phyloP scores from a whole-genome alignment of 2,797 vertebrate species.

The Rhinogobio ventralis region DNA sequence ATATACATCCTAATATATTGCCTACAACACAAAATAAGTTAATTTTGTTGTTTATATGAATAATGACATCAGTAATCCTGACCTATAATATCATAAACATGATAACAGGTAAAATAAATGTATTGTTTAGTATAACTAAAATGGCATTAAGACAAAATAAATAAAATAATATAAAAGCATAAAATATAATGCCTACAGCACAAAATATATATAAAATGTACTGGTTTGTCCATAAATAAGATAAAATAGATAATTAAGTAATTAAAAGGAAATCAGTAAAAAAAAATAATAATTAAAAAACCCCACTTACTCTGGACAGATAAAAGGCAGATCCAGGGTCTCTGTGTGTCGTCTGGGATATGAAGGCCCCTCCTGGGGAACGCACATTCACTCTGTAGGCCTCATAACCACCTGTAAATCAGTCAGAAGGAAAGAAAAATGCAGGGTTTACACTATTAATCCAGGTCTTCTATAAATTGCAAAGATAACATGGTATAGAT shows the following conservation, averaged over 20 bases:
- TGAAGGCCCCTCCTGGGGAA: conserved; percentile 80
- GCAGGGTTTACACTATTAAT: background rate
- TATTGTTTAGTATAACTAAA: too few relatives aligned
- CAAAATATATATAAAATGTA: too few relatives aligned
- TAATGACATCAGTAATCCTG: background rate
- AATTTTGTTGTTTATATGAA: background rate
- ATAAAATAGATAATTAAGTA: too few relatives aligned
- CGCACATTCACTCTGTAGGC: conserved; percentile 72
- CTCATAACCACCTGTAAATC: conserved; percentile 74
- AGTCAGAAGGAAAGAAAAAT: background rate
- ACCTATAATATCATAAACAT: background rate
- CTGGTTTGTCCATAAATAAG: too few relatives aligned
- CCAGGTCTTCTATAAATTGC: background rate
- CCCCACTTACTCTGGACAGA: conserved; percentile 84
- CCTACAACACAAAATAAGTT: background rate
- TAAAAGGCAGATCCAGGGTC: conserved; percentile 83
- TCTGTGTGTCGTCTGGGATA: conserved; percentile 76
- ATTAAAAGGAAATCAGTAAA: background rate
- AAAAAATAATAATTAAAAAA: too few relatives aligned
- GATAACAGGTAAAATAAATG: too few relatives aligned
- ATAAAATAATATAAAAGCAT: too few relatives aligned
- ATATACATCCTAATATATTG: background rate
- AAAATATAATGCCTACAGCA: too few relatives aligned
- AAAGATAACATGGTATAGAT: background rate
- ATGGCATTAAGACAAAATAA: too few relatives aligned